These are phyloP conservation scores for Phacellophora camtschatica DNA, from an alignment of 30 jellyfish, hydroid and myxozoan genomes.

Conservation along the genomic window DNA sequence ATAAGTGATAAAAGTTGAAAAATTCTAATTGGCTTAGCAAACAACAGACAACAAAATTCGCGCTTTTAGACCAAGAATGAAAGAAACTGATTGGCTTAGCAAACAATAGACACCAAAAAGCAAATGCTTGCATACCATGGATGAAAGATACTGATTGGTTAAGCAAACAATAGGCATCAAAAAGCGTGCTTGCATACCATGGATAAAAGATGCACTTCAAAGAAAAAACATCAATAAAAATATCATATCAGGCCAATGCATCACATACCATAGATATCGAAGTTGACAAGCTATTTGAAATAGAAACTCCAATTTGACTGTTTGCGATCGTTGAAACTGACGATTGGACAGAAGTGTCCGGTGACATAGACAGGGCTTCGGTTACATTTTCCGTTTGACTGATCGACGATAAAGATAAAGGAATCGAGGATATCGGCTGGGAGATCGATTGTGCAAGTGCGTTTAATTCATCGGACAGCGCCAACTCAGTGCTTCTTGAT, in stretches of 20 bases:
- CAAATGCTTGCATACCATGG: no score
- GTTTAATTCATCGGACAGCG: constrained; percentile 36
- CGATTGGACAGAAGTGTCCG: constrained; percentile 25
- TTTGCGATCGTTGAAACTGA: constrained; percentile 7
- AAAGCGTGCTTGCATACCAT: no score
- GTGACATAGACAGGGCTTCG: constrained; percentile 21
- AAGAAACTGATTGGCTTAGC: no score
- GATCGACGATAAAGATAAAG: background rate
- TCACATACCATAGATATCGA: constrained; percentile 7
- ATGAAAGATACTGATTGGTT: no score
- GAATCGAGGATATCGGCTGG: constrained; percentile 12
- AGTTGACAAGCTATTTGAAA: constrained; percentile 45
- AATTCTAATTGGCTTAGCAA: no score
- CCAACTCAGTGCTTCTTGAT: background rate
- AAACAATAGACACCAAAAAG: no score
- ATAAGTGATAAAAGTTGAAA: no score
- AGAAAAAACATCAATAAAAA: background rate
- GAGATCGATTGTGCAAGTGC: background rate
- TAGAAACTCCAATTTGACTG: constrained; percentile 11
- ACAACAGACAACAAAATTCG: no score
- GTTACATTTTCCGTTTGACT: constrained; percentile 20
- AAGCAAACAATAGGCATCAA: no score
- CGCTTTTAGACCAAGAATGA: no score
- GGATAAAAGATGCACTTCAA: no score
- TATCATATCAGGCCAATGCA: background rate